Base-by-base conservation (phyloP, 2,797 vertebrate genomes). In the Halcyon chelicuti region DNA sequence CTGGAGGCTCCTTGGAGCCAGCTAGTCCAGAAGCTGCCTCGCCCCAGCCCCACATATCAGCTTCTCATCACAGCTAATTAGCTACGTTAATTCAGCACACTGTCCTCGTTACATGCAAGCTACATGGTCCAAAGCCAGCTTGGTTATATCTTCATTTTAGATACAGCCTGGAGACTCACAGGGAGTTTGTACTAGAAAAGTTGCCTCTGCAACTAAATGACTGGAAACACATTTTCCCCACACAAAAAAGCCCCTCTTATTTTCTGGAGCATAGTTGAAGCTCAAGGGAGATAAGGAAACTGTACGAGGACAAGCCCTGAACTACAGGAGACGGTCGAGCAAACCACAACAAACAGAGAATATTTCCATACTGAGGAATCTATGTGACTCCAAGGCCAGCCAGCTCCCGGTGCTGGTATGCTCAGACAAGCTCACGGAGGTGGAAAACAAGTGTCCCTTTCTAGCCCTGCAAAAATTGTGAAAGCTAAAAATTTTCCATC, bases 21-120 rank as follows among this genome's bases (percentile, higher is more conserved):
- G 63, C 39, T 44, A 37, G 22, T 76, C 85, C 72, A 89, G 87
- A 76, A 91, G 42, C 42, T 94, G 63, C 78, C 71, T 49, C 76
- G 52, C 87, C 78, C 81, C 51, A 85, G 74, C 55, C 67, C 71
- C 2, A 1, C 2, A 1, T 26, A 73, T 29, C 77, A 67, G 71
- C 39, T 85, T 85, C 81, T 85, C 77, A 91, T 85, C 67, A 73
- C 52, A 85, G 67, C 40, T 92, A 82, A 94, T 89, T 57, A 92
- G 55, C 71, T 79, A 9, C 52, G 89, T 87, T 37, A 87, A 87
- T 60, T 89, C 87, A 91, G 71, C 61, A 85, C 21, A 42, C 23
- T 42, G 7, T 60, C 35, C 57, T 82, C n/a, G 19, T 73, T 71
- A 71, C 18, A 61, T 1, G 7, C 51, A 87, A 65, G 55, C n/a